Evolutionary conservation across 1,140 invertebrate species (phyloP).

Genomic region (Cydia amplana): DNA sequence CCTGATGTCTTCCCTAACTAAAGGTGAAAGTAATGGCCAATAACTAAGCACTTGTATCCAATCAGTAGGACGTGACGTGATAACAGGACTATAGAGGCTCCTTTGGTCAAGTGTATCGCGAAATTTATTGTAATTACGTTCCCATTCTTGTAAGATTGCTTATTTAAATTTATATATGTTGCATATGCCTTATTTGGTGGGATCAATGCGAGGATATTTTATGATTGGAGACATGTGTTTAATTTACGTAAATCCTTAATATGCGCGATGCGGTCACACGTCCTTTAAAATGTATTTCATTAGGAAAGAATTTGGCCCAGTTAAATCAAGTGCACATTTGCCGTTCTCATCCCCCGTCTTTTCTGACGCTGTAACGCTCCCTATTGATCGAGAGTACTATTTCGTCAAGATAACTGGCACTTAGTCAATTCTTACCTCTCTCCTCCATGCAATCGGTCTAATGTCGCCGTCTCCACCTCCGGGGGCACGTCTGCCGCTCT

Average conservation of each 20-base stretch:
- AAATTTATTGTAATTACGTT: constrained; percentile 9
- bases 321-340: too few species aligned
- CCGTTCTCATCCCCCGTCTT: too few species aligned
- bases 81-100: neutral
- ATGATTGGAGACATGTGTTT: neutral
- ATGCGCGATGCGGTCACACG: neutral
- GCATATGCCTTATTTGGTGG: neutral
- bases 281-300: neutral
- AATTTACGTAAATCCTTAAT: constrained; percentile 21
- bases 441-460: constrained; percentile 78
- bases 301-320: neutral
- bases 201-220: neutral
- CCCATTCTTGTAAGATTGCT: constrained; percentile 2
- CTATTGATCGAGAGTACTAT: constrained; percentile 79
- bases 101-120: neutral
- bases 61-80: constrained; percentile 7
- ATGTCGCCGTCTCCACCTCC: constrained; percentile 62
- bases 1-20: constrained; percentile 43
- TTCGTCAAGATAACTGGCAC: neutral
- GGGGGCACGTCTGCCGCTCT: constrained; percentile 70
- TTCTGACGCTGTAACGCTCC: constrained; percentile 81
- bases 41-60: constrained; percentile 30
- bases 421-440: neutral
- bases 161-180: neutral
- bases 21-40: constrained; percentile 53